Evolutionary conservation across 53 echinoderm and acorn worm genomes (phyloP).

Genomic region (Zoroaster sp.): DNA sequence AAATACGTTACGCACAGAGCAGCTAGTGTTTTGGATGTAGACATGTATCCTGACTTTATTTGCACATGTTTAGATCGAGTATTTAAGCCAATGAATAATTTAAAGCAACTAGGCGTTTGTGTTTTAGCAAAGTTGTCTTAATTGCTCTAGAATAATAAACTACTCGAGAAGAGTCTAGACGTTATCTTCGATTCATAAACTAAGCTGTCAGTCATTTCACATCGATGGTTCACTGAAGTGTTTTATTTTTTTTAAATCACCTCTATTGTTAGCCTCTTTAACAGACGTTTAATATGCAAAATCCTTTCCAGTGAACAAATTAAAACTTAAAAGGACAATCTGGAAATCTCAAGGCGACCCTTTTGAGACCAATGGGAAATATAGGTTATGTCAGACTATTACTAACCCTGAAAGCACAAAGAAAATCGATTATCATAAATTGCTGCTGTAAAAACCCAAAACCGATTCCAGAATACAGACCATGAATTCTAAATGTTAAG

Average conservation of each 20-base stretch:
- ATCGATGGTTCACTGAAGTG: not conserved
- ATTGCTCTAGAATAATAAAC: not conserved
- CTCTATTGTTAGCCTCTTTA: not conserved
- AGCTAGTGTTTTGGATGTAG: no score
- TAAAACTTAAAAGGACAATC: constrained; percentile 7
- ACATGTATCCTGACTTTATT: no score
- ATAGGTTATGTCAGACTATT: not conserved
- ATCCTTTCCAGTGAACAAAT: not conserved
- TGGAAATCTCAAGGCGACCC: constrained; percentile 6
- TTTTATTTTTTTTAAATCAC: not conserved
- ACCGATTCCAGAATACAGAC: no score
- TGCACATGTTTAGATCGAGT: not conserved
- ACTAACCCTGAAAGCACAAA: not conserved
- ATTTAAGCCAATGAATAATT: not conserved
- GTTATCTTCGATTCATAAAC: not conserved
- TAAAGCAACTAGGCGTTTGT: not conserved
- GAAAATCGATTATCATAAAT: not conserved
- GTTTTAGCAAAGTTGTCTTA: not conserved
- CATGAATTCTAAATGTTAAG: no score
- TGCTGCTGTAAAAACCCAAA: not conserved
- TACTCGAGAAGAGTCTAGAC: not conserved
- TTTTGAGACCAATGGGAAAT: not conserved
- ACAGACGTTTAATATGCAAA: not conserved
- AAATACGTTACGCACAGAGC: no score
- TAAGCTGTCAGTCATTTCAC: constrained; percentile 29